Base-by-base conservation (phyloP, 2,888 invertebrate genomes). In the Luperina testacea region DNA sequence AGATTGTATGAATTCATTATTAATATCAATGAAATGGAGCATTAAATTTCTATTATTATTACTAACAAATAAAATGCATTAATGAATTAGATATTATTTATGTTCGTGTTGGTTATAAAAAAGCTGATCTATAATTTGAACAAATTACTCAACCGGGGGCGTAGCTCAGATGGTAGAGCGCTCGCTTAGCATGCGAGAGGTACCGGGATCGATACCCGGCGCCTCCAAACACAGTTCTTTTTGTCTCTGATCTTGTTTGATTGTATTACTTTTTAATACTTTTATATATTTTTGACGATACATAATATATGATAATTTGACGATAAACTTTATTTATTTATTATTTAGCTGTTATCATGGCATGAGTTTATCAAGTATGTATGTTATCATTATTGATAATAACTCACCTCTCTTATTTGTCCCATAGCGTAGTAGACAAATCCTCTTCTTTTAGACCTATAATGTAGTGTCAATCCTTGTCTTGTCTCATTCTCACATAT, bases 401-500 rank as follows among this genome's bases (percentile, higher is more conserved):
- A 7, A 89, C 95, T 93, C 89, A 98, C 98, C 97, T 98, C 98
- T 93, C 98, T 97, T 86, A 99, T 99, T 95, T 99, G 99, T 5
- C 99, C 99, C 98, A 99, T 99, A 11, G 99, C 99, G 93, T 99
- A 99, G 95, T 99, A 99, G 9, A 99, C 98, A 93, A 99, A 99
- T 0, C 99, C 99, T 84, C 98, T 97, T 84, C 99, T 97, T 94
- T 99, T 99, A 88, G 99, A 99, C 75, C 99, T 97, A 94, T 99
- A 99, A 95, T 99, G 99, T 79, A 99, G 97, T 0, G 99, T 99
- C 83, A 99, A 96, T 0, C 99, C 99, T 91, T 98, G 98, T 77
- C 98, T 97, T 0, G 99, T 98, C 94, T 99, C 99, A 92, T 99
- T 99, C 94, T 99, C 99, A 92, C 99, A 99, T 90, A 99, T 99